Percentiles rank a stretch among this genome's conserved stretches.
Conservation (phyloP, 2,888 invertebrate species). For the Stenodema calcarata region DNA sequence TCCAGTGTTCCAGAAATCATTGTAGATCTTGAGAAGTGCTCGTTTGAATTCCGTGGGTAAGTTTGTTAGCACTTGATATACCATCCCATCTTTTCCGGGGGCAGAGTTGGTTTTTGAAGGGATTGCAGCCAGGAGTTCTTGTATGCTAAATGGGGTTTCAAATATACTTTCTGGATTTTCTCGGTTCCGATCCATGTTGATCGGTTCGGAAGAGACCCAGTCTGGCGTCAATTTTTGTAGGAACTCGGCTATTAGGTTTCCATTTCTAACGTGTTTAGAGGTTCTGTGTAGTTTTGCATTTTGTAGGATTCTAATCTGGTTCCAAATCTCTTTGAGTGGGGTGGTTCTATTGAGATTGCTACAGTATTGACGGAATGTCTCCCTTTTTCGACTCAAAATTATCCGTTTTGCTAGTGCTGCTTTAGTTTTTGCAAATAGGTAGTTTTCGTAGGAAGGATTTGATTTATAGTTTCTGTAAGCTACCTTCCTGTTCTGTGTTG, state of each 20-base stretch:
- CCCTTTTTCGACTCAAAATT: background rate
- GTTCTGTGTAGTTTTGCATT: background rate
- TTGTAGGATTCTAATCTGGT: background rate
- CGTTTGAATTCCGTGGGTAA: too few relatives aligned
- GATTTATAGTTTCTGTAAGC: background rate
- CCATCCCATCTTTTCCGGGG: too few relatives aligned
- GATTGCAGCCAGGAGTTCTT: background rate
- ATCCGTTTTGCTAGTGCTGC: background rate
- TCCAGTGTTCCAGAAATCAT: too few relatives aligned
- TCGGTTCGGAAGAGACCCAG: too few relatives aligned
- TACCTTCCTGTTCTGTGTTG: background rate
- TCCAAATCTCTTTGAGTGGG: background rate
- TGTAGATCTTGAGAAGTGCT: too few relatives aligned
- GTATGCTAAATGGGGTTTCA: background rate
- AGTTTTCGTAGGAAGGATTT: background rate
- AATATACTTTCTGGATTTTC: background rate
- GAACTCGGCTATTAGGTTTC: background rate
- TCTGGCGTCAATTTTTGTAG: too few relatives aligned
- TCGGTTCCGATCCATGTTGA: background rate
- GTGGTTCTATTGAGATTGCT: background rate
- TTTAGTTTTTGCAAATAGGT: background rate
- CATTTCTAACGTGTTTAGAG: background rate
- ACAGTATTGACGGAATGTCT: background rate
- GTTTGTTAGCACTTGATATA: too few relatives aligned
- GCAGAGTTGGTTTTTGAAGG: too few relatives aligned